A percentile compares a stretch with the other conserved stretches of the same genome.
phyloP scores from a whole-genome alignment of 2,888 invertebrate genomes.

The Cataglyphis livida region DNA sequence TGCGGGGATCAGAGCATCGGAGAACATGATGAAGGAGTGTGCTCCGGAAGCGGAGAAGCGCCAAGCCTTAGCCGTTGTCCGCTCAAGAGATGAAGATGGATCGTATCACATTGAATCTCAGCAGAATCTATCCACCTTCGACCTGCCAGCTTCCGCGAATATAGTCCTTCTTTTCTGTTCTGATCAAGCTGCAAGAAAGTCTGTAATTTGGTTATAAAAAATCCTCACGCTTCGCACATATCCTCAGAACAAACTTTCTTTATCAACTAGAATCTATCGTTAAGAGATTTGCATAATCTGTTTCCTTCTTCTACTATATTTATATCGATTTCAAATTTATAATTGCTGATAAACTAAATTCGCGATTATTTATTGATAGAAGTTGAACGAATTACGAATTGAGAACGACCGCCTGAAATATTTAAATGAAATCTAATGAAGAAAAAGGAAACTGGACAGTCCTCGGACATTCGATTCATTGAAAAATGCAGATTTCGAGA shows the following conservation, averaged over 20 bases:
- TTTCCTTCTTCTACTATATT: not conserved
- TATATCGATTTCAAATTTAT: not conserved
- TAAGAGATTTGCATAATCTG: not conserved
- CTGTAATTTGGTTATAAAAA: slow-evolving; percentile 48
- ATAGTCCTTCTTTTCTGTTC: slow-evolving; percentile 26
- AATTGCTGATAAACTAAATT: not conserved
- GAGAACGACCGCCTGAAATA: slow-evolving; percentile 1
- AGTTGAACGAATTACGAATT: not conserved
- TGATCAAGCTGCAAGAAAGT: slow-evolving; percentile 40
- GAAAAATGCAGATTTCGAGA: slow-evolving; percentile 72
- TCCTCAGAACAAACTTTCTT: slow-evolving; percentile 1
- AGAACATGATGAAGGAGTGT: slow-evolving; percentile 76
- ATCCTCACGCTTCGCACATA: slow-evolving; percentile 9
- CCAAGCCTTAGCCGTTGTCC: slow-evolving; percentile 66
- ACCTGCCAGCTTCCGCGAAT: slow-evolving; percentile 69
- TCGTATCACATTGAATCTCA: slow-evolving; percentile 77
- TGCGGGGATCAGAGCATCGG: slow-evolving; percentile 65
- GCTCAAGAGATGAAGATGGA: slow-evolving; percentile 79
- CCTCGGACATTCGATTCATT: slow-evolving; percentile 50
- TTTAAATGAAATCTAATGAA: slow-evolving; percentile 21
- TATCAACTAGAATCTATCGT: not conserved
- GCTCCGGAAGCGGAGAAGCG: slow-evolving; percentile 62
- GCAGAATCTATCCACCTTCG: slow-evolving; percentile 75
- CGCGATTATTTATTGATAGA: not conserved
- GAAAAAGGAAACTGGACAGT: slow-evolving; percentile 41